Conservation (phyloP, 2,888 invertebrate species). For the Bombylius discolor region DNA sequence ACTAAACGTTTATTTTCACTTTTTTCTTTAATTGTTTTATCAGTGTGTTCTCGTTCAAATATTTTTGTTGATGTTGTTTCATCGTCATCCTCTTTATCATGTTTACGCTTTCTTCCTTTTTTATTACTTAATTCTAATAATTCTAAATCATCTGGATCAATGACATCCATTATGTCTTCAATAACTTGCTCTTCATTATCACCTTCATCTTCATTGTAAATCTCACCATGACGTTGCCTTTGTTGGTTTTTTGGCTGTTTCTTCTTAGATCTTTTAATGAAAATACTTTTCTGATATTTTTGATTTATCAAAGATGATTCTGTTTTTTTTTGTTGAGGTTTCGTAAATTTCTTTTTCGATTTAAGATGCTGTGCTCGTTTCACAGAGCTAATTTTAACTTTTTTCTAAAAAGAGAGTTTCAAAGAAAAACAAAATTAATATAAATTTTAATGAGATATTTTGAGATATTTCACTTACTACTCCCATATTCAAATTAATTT, state of each 20-base stretch:
- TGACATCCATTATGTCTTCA: slow-evolving; percentile 31
- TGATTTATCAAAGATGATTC: slow-evolving; percentile 15
- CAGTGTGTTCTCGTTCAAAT: slow-evolving; percentile 54
- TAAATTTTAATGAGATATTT: too few relatives aligned
- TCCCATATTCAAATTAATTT: too few relatives aligned
- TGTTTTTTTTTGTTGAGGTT: slow-evolving; percentile 25
- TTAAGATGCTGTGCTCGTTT: slow-evolving; percentile 35
- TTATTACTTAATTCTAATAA: slow-evolving; percentile 23
- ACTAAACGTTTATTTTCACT: slow-evolving; percentile 41
- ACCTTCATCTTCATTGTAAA: slow-evolving; percentile 20
- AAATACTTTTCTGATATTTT: not conserved
- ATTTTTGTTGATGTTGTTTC: slow-evolving; percentile 31
- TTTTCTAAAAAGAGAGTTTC: slow-evolving; percentile 25
- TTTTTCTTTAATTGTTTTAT: slow-evolving; percentile 38
- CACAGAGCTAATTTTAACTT: slow-evolving; percentile 34
- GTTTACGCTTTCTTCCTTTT: slow-evolving; percentile 11
- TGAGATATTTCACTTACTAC: too few relatives aligned
- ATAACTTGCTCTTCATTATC: slow-evolving; percentile 22
- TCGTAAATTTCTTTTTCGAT: slow-evolving; percentile 20
- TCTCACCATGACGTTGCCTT: not conserved
- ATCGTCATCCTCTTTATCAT: slow-evolving; percentile 35
- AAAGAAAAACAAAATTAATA: too few relatives aligned
- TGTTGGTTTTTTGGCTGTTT: slow-evolving; percentile 1
- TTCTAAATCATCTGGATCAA: slow-evolving; percentile 31
- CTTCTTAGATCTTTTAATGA: not conserved